Base-by-base conservation (phyloP, 2,888 invertebrate species). In the Teleiodes luculella region DNA sequence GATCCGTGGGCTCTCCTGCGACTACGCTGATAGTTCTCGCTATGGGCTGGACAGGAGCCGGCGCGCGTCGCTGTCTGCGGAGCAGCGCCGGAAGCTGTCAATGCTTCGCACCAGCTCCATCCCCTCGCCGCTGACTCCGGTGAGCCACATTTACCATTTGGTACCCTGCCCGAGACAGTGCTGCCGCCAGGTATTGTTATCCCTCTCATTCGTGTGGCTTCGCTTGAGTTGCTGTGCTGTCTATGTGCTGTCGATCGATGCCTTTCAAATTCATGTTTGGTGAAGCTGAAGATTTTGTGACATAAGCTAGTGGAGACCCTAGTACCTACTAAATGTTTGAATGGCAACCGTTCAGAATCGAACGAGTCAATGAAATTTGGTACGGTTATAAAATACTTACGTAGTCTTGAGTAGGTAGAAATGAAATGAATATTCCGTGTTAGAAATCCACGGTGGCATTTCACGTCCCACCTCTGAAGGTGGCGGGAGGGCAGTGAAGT, bases 131-230 rank as follows among this genome's bases (percentile, higher is more conserved):
- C 74, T 85, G 80, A 80, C 80, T 53, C 86, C 88, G 86, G 90
- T 90, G 88, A 89, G 90, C 86, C 85, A 90, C 86, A 89, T 90
- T 85, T 90, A 87, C 90, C 90, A 89, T 83, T 80, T 83, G 86
- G 88, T 89, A 75, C 83, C 81, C 83, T 90, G 90, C 83, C 90
- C 90, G 67, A 84, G 87, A 83, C 80, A 85, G 70, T 90, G 90
- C 86, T 90, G 90, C 78, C 70, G 78, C 65, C 87, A 90, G 90
- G 90, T 90, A 89, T 72, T 71, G 61, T 69, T n/a, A 63, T 41
- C 16, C 35, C 41, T 41, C 11, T 16, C 36, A 8, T 30, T 24
- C 36, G 35, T 11, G 13, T 24, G 11, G 37, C 37, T 14, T 28
- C 24, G n/a, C 43, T 43, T 43, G 4, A 28, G 43, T 28, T 24